Conservation (phyloP, 2,113 vertebrate species). For the Panthera leo region DNA sequence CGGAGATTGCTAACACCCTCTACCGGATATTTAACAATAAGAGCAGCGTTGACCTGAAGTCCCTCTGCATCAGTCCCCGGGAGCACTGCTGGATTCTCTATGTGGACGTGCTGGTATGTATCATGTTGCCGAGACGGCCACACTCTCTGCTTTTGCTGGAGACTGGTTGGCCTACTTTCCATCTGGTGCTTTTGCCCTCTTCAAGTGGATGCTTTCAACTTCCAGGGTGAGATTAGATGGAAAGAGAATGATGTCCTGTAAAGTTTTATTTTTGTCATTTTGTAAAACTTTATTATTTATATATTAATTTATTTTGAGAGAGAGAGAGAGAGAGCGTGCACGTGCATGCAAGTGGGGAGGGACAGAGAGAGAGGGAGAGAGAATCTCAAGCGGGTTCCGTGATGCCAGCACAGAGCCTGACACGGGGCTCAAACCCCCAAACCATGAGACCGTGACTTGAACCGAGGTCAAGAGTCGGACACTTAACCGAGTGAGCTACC, state of each 20-base stretch:
- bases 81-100: constrained; percentile 99
- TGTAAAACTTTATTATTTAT: no score
- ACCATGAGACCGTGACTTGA: no score
- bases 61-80: constrained; percentile 91
- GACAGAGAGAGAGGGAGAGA: no score
- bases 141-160: neutral
- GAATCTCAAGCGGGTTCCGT: no score
- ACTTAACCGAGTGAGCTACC: no score
- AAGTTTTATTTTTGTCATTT: neutral
- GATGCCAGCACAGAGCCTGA: no score
- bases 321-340: no score
- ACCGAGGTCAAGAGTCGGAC: no score
- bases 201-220: neutral
- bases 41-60: constrained; percentile 88
- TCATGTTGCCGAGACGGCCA: rapidly evolving
- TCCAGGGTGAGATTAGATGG: neutral
- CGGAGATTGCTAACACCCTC: constrained; percentile 92
- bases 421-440: no score
- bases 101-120: constrained; percentile 96
- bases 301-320: no score
- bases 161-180: neutral
- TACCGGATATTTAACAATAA: constrained; percentile 94
- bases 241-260: neutral
- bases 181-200: neutral
- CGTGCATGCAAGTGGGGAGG: no score